Evolutionary conservation across 2,113 vertebrate species (phyloP), one percentile per base, ranked within the genome.

Genomic region (Cyrtonyx montezumae): DNA sequence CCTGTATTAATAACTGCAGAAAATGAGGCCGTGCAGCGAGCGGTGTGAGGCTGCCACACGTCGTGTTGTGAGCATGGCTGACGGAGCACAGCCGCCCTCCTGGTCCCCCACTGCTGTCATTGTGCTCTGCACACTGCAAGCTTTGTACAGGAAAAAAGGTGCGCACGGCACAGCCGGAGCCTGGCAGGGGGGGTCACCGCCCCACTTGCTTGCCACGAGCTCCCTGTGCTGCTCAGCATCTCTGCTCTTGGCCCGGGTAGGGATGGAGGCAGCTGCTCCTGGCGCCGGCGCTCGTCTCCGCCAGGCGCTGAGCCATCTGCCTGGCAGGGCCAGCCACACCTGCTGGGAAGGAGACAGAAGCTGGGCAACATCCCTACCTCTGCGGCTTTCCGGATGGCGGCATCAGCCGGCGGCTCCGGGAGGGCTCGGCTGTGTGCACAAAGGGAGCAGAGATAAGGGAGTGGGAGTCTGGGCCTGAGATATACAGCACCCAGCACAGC

Each of bases 341-440:
- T 95, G 93, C 95, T 96, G 97, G 88, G 95, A 96, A 87, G 93
- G 93, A 96, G 97, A 96, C 95, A 91, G 89, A 93, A 88, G 95
- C 87, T 92, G 95, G 95, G 93, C 86, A 95, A 79, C 91, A 94
- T 93, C 86, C 91, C 93, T 26, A 81, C 91, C 94, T 94, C 76
- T 88, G 91, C 79, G 34, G 93, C 93, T 84, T 77, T 42, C 79
- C 75, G 94, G 96, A 96, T 97, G 97, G 94, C 91, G 84, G 96
- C 95, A 95, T 84, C 93, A 56, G 92, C 61, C 84, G 65, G 96
- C 76, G 87, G 97, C 80, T 98, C 93, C 83, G 87, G 92, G 96
- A 96, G 97, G 96, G 95, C 92, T 96, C 92, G 92, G 55, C 55
- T 97, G 97, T 97, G 97, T 98, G 98, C 89, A 93, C 82, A 92